Percentiles rank a stretch among this genome's conserved stretches.
Conservation (phyloP, 53 echinoderm and acorn worm species). For the Temnopleurus reevesii region DNA sequence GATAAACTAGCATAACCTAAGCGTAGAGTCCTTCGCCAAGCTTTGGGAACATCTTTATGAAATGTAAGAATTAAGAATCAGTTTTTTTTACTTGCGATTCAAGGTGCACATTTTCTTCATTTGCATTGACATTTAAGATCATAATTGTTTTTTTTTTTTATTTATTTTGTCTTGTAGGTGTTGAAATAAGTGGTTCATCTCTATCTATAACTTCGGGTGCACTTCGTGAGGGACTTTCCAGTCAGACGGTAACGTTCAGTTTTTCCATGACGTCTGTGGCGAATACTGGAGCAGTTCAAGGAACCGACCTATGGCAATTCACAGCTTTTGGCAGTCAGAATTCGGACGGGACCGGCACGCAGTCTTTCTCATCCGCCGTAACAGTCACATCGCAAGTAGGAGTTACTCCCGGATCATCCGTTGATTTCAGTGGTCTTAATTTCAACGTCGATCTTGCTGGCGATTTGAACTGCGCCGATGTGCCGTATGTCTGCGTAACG, state of each 20-base stretch:
- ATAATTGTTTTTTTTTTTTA: not conserved
- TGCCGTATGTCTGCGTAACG: conserved; percentile 67
- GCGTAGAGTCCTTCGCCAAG: too few species aligned
- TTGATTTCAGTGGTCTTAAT: conserved; percentile 36
- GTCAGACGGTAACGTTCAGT: conserved; percentile 44
- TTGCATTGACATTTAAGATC: not conserved
- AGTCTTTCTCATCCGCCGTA: not conserved
- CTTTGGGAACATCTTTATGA: too few species aligned
- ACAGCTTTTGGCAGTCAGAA: conserved; percentile 62
- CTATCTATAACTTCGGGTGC: conserved; percentile 51
- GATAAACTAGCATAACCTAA: too few species aligned
- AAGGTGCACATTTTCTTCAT: too few species aligned
- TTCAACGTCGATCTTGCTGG: conserved; percentile 56
- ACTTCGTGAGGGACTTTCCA: conserved; percentile 52
- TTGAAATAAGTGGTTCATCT: conserved; percentile 67
- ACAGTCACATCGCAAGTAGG: conserved; percentile 15
- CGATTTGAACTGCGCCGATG: conserved; percentile 50
- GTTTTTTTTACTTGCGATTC: too few species aligned
- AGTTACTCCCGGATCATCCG: conserved; percentile 18
- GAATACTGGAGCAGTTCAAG: conserved; percentile 46
- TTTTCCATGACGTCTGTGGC: conserved; percentile 52
- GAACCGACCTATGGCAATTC: conserved; percentile 72
- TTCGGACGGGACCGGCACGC: conserved; percentile 41
- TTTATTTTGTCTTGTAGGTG: conserved; percentile 46
- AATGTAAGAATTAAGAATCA: too few species aligned